Percentiles rank a stretch among this genome's conserved stretches.
These are phyloP conservation scores for Aricia artaxerxes DNA, from an alignment of 2,888 invertebrate species.

Conservation along the genomic window DNA sequence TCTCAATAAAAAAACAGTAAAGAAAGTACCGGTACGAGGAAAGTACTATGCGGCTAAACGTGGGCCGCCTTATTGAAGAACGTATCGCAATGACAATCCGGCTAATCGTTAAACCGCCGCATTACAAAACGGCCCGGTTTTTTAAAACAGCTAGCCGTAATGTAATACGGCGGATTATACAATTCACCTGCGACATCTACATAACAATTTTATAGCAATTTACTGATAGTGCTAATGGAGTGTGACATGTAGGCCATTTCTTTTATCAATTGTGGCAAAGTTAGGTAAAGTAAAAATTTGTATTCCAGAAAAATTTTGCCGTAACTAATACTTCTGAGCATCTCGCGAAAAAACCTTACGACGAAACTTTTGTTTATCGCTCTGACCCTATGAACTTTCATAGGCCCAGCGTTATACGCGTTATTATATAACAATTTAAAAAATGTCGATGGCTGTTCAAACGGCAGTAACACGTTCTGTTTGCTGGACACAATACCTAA, in stretches of 20 bases:
- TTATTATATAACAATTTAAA: constrained; percentile 10
- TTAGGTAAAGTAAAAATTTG: not conserved
- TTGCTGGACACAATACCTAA: constrained; percentile 72
- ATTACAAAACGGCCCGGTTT: no score
- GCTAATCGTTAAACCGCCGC: no score
- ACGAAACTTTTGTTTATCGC: not conserved
- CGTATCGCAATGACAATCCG: no score
- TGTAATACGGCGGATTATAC: no score
- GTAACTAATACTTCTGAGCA: not conserved
- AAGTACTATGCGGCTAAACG: no score
- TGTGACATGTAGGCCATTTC: not conserved
- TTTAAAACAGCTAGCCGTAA: no score
- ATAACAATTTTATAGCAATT: not conserved
- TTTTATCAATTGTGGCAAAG: not conserved
- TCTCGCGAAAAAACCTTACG: not conserved
- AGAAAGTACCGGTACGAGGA: no score
- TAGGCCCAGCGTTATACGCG: not conserved
- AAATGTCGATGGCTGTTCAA: not conserved
- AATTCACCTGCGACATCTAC: no score
- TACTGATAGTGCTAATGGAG: not conserved
- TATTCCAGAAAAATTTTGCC: no score
- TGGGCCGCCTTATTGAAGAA: no score
- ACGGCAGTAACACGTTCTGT: constrained; percentile 65
- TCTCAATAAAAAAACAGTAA: no score
- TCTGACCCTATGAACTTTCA: not conserved